phyloP scores from a whole-genome alignment of 2,888 invertebrate genomes.

The Balanococcus diminutus region DNA sequence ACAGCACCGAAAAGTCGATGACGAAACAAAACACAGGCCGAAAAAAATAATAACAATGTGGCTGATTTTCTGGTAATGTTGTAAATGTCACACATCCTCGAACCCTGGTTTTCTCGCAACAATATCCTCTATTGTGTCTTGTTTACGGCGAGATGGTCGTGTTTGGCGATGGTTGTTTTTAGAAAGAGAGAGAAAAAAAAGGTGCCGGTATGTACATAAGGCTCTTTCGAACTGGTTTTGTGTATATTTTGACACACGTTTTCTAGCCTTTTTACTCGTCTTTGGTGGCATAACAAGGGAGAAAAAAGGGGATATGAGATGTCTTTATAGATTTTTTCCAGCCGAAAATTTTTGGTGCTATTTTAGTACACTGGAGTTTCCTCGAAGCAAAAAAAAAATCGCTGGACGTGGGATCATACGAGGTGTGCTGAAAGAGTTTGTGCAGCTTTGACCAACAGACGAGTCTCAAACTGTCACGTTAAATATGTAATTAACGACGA shows the following conservation, averaged over 20 bases:
- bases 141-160: not conserved
- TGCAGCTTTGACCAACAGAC: conserved; percentile 5
- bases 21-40: not conserved
- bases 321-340: not conserved
- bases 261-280: not conserved
- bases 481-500: conserved; percentile 13
- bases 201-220: not conserved
- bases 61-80: conserved; percentile 17
- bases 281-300: not conserved
- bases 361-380: not conserved
- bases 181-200: not conserved
- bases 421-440: not conserved
- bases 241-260: not conserved
- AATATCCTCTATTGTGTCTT: not conserved
- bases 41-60: conserved; percentile 16
- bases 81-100: conserved; percentile 3
- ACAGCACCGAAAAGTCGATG: not conserved
- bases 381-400: not conserved
- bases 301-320: not conserved
- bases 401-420: not conserved
- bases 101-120: not conserved
- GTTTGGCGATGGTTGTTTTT: not conserved
- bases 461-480: conserved; percentile 14
- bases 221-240: not conserved
- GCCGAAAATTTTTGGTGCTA: not conserved